These are phyloP conservation scores for Rhynchonema sp. DNA, from an alignment of 2,888 invertebrate genomes.

Conservation along the genomic window DNA sequence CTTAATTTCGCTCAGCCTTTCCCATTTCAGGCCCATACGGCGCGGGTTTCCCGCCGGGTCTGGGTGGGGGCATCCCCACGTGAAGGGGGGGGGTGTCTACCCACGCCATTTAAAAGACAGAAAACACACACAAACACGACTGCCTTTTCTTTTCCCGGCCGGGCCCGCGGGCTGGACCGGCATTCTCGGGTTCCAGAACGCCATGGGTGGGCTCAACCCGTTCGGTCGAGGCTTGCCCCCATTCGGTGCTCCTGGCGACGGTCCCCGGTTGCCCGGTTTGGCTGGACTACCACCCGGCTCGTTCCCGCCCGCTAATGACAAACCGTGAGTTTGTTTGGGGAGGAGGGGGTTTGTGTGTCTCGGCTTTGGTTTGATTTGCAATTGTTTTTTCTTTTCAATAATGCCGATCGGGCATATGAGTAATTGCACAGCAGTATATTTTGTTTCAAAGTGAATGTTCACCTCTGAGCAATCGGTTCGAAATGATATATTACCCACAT, in stretches of 20 bases:
- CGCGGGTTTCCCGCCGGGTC: background rate
- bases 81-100: too few relatives aligned
- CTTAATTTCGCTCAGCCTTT: background rate
- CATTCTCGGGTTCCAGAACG: too few relatives aligned
- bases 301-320: background rate
- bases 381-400: too few relatives aligned
- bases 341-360: too few relatives aligned
- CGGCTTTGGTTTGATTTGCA: too few relatives aligned
- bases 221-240: background rate
- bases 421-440: too few relatives aligned
- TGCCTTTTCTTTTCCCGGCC: background rate
- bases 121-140: too few relatives aligned
- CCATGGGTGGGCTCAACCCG: background rate
- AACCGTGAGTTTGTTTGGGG: background rate
- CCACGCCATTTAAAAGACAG: too few relatives aligned
- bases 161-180: background rate
- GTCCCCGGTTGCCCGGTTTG: background rate
- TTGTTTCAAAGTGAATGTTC: too few relatives aligned
- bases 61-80: background rate
- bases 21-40: background rate
- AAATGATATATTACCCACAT: too few relatives aligned
- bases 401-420: too few relatives aligned
- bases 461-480: too few relatives aligned
- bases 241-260: background rate
- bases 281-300: background rate